Evolutionary conservation across 2,888 invertebrate species (phyloP), one percentile per base, ranked within the genome.

Genomic region (Liodrosophila aerea): DNA sequence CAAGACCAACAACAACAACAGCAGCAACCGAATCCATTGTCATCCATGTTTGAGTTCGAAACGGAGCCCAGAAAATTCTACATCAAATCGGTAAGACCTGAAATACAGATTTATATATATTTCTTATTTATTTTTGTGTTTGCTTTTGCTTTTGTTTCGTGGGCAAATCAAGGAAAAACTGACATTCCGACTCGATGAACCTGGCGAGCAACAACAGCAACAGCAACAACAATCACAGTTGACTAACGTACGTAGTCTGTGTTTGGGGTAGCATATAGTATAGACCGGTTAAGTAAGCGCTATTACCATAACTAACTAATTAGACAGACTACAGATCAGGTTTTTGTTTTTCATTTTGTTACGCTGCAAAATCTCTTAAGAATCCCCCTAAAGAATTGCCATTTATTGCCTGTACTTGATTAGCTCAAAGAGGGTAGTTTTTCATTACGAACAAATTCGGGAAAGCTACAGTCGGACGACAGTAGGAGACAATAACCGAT

Each of bases 41-140:
- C 62, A 1, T 54, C 76, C 18, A 66, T 75, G 63, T 75, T 75
- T 12, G 50, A 58, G 29, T 75, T 73, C n/a, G 63, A 66, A 36
- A 45, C 67, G 34, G 51, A 71, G 36, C 67, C 76, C 7, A 67
- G 64, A 16, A 64, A 76, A 18, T 16, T 76, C 27, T 44, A 56
- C 4, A 64, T 76, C 18, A 76, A 62, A 62, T 47, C 68, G 68
- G 76, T 73, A 64, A 75, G 64, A 29, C 29, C 8, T 16, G 7
- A 37, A 15, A 13, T 39, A 49, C n/a, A 33, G 4, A 12, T 11
- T 4, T 29, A n/a, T 22, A 22, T 22, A 22, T 22, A 22, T 22
- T 22, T 22, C 2, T 22, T 22, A 7, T 12, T n/a, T 13, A 12
- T 31, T 12, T 33, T 9, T 2, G 9, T 37, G 9, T 15, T 44